Conservation (phyloP, 2,888 invertebrate genomes). For the Rosalia funebris region DNA sequence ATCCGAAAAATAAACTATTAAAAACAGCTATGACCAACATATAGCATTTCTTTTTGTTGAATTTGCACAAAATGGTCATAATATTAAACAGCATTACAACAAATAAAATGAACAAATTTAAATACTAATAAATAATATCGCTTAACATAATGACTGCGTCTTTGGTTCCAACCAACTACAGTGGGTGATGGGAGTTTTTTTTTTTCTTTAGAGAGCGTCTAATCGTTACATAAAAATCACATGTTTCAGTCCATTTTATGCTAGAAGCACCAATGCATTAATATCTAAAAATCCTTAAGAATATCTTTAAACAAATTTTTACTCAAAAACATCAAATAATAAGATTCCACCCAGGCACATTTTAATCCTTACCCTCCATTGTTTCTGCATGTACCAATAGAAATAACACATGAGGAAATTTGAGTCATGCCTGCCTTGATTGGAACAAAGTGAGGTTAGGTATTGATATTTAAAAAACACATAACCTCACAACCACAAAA, state of each 20-base stretch:
- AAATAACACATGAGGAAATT: not conserved
- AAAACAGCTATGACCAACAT: too few species aligned
- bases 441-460: not conserved
- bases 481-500: too few species aligned
- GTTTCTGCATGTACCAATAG: not conserved
- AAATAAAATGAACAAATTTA: slow-evolving; percentile 18
- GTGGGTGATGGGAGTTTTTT: slow-evolving; percentile 33
- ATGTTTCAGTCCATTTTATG: slow-evolving; percentile 52
- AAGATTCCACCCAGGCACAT: slow-evolving; percentile 6
- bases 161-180: slow-evolving; percentile 48
- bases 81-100: slow-evolving; percentile 18
- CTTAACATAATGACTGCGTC: slow-evolving; percentile 36
- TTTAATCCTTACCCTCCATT: not conserved
- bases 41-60: not conserved
- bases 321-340: slow-evolving; percentile 4
- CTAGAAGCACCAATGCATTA: slow-evolving; percentile 51
- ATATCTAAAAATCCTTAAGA: slow-evolving; percentile 34
- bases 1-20: too few species aligned
- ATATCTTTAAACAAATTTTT: slow-evolving; percentile 11
- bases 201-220: slow-evolving; percentile 44
- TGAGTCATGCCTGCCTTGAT: not conserved
- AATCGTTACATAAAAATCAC: slow-evolving; percentile 50
- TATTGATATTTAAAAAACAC: not conserved
- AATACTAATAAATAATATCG: slow-evolving; percentile 35
- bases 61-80: slow-evolving; percentile 3